Evolutionary conservation across 2,888 invertebrate species (phyloP), one percentile per base, ranked within the genome.

Genomic region (Parasteatoda lunata): DNA sequence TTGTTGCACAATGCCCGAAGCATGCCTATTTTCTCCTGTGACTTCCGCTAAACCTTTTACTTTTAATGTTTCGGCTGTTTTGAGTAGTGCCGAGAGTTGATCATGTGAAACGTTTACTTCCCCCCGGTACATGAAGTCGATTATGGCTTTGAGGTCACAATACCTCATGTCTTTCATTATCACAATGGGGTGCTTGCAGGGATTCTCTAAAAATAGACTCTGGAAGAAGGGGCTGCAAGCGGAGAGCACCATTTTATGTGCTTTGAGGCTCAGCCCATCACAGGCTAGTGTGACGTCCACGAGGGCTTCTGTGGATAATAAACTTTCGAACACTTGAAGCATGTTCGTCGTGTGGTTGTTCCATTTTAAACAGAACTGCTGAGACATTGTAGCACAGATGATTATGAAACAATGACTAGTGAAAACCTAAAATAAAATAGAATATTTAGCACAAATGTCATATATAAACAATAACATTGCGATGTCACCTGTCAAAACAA

Each of bases 141-240:
- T 97, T 85, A 96, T 96, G 88, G 97, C 96, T 92, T 96, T 96
- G 89, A 97, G 93, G 91, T 97, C 97, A 88, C 95, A 94, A 94
- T 96, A 97, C 92, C 96, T 96, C 90, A 97, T 96, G 92, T 97
- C 97, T 91, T 96, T 95, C 94, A 97, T 96, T 90, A 97, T 97
- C 90, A 97, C 96, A 91, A 97, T 97, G 83, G 97, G 97, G 92
- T 97, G 97, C 92, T 96, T 96, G 93, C 97, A 97, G 83, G 97
- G 97, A 92, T 97, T 97, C 91, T 97, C 97, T 93, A 96, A 95
- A 92, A 97, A 96, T 90, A 97, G 93, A 77, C 95, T 94, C 92
- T 97, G 97, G 93, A 97, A 97, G 93, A 97, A 97, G 65, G 97
- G 97, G 91, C 96, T 96, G 93, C 97, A 97, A 88, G 97, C 97